Base-by-base conservation (phyloP, 2,797 vertebrate genomes). In the Rhabdophis nuchalis region DNA sequence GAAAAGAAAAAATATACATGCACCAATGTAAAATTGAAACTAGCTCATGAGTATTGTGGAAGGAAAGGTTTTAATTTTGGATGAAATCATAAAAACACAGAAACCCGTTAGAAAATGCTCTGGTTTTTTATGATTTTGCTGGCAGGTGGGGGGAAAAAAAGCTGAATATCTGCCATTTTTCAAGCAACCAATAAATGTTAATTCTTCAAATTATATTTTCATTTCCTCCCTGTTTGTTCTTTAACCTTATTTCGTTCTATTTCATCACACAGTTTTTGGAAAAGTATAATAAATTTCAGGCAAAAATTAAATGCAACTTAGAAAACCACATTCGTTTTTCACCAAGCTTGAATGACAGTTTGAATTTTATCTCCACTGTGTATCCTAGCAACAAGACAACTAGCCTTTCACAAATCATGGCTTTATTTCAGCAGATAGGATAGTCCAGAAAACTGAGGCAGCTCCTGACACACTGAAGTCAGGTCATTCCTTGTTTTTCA, bases 71-170 rank as follows among this genome's bases (percentile, higher is more conserved):
- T 92, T 89, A 93, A 32, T 50, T 46, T 95, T 89, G 93, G 92
- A 36, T 36, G 29, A 95, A 93, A 90, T 85, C 88, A 94, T 94
- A 93, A 94, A 95, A 95, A 53, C 57, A 85, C 92, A 57, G 90
- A 93, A 64, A 85, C 16, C 89, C 92, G 61, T 91, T 95, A 93
- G 90, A 93, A 95, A 93, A 94, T 46, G 50, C 57, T 94, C 92
- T 52, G 61, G 61, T 94, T 64, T 95, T 95, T 68, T 93, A 95
- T 91, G 82, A 56, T 92, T 95, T 90, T 93, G 27, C 88, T 96
- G 95, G 94, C 92, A 96, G 46, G 32, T 93, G 68, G 50, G 29
- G 29, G 27, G 27, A 60, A 93, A 88, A 64, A 94, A 88, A 93
- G 92, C 89, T 91, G 93, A 87, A 52, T 92, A 89, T 94, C 95